phyloP scores from a whole-genome alignment of 2,888 invertebrate species.

The Tipula confusa region DNA sequence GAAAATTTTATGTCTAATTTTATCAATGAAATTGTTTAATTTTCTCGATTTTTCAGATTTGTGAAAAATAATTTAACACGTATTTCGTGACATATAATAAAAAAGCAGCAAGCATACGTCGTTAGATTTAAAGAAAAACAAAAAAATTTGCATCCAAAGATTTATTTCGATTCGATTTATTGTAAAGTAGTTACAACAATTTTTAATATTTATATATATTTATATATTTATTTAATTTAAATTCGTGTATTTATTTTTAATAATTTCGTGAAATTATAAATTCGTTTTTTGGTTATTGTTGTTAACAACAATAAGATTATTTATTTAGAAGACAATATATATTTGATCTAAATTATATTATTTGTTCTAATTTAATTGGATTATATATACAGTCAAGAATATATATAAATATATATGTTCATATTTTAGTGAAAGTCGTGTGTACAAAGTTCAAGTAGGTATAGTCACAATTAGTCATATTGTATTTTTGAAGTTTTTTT shows the following conservation, averaged over 20 bases:
- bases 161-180: constrained; percentile 12
- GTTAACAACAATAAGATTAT: too few species aligned
- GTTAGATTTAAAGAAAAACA: not conserved
- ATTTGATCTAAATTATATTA: not conserved
- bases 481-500: not conserved
- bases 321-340: not conserved
- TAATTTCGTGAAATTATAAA: not conserved
- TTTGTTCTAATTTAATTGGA: not conserved
- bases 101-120: not conserved
- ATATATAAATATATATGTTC: not conserved
- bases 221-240: not conserved
- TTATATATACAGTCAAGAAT: not conserved
- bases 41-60: not conserved
- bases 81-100: constrained; percentile 6
- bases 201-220: not conserved
- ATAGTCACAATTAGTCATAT: not conserved
- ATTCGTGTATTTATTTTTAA: constrained; percentile 20
- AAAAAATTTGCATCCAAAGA: not conserved
- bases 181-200: not conserved
- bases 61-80: constrained; percentile 14
- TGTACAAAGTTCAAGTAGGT: not conserved
- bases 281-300: too few species aligned
- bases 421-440: not conserved
- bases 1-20: not conserved
- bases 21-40: constrained; percentile 20